A percentile compares a stretch with the other conserved stretches of the same genome.
Evolutionary conservation across 2,888 invertebrate genomes (phyloP).

Genomic region (Plebejus argus): DNA sequence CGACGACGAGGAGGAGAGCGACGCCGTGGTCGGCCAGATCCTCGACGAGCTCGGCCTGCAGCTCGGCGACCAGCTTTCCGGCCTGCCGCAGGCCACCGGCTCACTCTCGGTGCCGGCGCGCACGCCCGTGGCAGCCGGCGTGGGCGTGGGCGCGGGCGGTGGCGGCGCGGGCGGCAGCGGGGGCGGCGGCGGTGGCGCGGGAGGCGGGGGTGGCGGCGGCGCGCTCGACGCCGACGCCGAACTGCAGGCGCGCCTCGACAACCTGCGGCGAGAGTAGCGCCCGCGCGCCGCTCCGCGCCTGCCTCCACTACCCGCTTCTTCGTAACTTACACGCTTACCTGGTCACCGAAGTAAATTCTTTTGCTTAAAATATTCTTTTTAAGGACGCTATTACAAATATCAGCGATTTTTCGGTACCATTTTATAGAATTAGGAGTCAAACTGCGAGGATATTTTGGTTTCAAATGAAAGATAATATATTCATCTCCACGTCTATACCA

Average conservation of each 20-base stretch:
- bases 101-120: slow-evolving; percentile 81
- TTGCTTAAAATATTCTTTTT: too few species aligned
- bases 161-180: slow-evolving; percentile 62
- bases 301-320: too few species aligned
- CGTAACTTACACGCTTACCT: neutral
- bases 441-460: too few species aligned
- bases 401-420: too few species aligned
- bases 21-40: slow-evolving; percentile 97
- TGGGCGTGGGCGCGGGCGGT: slow-evolving; percentile 72
- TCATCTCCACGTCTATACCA: too few species aligned
- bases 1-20: slow-evolving; percentile 98
- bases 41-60: slow-evolving; percentile 98
- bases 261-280: slow-evolving; percentile 90
- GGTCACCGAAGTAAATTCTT: too few species aligned
- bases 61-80: slow-evolving; percentile 94
- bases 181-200: slow-evolving; percentile 60
- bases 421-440: too few species aligned
- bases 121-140: slow-evolving; percentile 80
- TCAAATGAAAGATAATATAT: too few species aligned
- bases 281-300: neutral
- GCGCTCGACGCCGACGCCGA: slow-evolving; percentile 95
- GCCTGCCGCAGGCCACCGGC: slow-evolving; percentile 86
- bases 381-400: too few species aligned
- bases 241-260: slow-evolving; percentile 97
- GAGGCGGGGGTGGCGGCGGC: slow-evolving; percentile 63